Evolutionary conservation across 2,113 vertebrate species (phyloP).

Genomic region (Hypocryptadius cinnamomeus): DNA sequence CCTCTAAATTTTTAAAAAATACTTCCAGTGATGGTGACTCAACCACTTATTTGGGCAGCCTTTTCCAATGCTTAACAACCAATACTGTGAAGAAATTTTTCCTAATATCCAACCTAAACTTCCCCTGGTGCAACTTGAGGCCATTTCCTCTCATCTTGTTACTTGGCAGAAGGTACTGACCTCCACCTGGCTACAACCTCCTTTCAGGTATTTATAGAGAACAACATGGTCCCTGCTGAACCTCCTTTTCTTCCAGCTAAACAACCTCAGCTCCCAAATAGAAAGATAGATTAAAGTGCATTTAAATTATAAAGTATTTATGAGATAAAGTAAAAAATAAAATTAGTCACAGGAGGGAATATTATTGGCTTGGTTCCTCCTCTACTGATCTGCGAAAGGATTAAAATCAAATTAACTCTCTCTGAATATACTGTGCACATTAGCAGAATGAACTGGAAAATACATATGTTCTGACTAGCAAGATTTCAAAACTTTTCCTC

Average conservation of each 20-base stretch:
- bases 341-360: not conserved
- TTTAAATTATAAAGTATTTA: not conserved
- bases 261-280: not conserved
- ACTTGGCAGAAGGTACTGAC: not conserved
- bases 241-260: not conserved
- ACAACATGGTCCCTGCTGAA: not conserved
- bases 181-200: not conserved
- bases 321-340: not conserved
- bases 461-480: not conserved
- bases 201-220: not conserved
- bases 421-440: not conserved
- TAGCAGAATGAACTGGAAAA: not conserved
- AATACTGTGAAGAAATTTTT: not conserved
- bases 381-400: not conserved
- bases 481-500: not conserved
- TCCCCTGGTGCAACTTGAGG: not conserved
- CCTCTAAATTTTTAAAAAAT: not conserved
- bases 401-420: not conserved
- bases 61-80: not conserved
- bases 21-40: not conserved
- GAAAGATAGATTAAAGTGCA: not conserved
- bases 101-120: not conserved
- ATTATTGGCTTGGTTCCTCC: not conserved
- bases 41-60: not conserved
- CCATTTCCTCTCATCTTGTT: not conserved